Conservation (phyloP, 2,888 invertebrate genomes). For the Dicranocentrus wangi region DNA sequence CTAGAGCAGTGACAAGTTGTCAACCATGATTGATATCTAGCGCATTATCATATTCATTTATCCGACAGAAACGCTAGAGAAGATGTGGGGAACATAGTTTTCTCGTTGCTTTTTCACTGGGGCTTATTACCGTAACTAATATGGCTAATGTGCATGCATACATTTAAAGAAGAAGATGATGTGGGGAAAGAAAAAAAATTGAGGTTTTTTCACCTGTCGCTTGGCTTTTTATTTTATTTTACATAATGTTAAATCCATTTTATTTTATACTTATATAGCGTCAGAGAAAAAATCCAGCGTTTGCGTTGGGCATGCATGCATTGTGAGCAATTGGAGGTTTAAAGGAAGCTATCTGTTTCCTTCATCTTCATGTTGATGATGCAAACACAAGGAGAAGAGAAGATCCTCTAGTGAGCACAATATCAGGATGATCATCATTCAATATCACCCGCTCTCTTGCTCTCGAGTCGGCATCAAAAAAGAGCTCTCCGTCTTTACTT, state of each 20-base stretch:
- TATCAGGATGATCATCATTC: conserved; percentile 47
- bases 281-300: no score
- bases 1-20: conserved; percentile 71
- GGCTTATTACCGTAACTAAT: conserved; percentile 63
- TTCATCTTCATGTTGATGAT: conserved; percentile 54
- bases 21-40: conserved; percentile 72
- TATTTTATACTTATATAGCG: background rate
- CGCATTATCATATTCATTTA: conserved; percentile 71
- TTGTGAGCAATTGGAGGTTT: conserved; percentile 55
- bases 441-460: conserved; percentile 35
- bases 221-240: conserved; percentile 37
- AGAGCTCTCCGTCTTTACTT: conserved; percentile 51
- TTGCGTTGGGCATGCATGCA: no score
- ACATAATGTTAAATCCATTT: conserved; percentile 23
- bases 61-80: conserved; percentile 48
- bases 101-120: conserved; percentile 31
- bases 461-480: conserved; percentile 29
- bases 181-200: conserved; percentile 30
- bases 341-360: conserved; percentile 63
- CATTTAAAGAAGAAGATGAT: conserved; percentile 45
- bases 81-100: conserved; percentile 6
- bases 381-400: conserved; percentile 16
- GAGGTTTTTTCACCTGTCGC: conserved; percentile 60
- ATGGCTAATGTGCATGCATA: conserved; percentile 59
- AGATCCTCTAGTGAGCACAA: conserved; percentile 3